Evolutionary conservation across 2,113 vertebrate species (phyloP), one percentile per base, ranked within the genome.

Genomic region (Ceyx cyanopectus): DNA sequence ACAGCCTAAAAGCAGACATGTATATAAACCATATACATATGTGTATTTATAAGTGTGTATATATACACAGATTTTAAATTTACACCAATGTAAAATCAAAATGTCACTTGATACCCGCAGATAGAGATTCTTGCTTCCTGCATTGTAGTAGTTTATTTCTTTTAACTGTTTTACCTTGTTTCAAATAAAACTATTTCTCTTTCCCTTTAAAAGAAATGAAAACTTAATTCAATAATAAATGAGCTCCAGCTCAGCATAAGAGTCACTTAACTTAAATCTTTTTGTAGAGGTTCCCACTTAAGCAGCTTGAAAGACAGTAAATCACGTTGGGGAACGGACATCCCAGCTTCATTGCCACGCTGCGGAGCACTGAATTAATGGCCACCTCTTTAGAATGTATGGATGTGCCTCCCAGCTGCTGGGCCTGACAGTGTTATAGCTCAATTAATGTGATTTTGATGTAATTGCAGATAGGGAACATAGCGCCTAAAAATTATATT

Each of bases 191-290:
- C 97, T 93, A 98, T 98, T 98, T 98, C 97, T 97, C 97, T 96
- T 97, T 97, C 95, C 96, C 93, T 96, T 98, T 97, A 97, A 98
- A 97, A 81, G 95, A 97, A 98, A 98, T 97, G 98, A 98, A 98
- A 98, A 98, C 97, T 98, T 98, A 98, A 98, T 98, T 98, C 98
- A 98, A 98, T 98, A 98, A 98, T 98, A 98, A 98, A 98, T 98
- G 98, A 98, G 98, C 97, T 98, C 96, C 97, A 95, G 98, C 98
- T 97, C 79, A 27, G 97, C 97, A 97, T 94, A 97, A 98, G 97
- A 98, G 98, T 98, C 98, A 98, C 98, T 98, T 98, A 98, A 98
- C 98, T 98, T 98, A 98, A 98, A 98, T 98, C 98, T 98, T 98
- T 98, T 98, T 98, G 98, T 98, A 98, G 98, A 98, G 98, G 97